These are phyloP conservation scores for Drosophila barbarae DNA, from an alignment of 2,888 invertebrate genomes.

Conservation along the genomic window DNA sequence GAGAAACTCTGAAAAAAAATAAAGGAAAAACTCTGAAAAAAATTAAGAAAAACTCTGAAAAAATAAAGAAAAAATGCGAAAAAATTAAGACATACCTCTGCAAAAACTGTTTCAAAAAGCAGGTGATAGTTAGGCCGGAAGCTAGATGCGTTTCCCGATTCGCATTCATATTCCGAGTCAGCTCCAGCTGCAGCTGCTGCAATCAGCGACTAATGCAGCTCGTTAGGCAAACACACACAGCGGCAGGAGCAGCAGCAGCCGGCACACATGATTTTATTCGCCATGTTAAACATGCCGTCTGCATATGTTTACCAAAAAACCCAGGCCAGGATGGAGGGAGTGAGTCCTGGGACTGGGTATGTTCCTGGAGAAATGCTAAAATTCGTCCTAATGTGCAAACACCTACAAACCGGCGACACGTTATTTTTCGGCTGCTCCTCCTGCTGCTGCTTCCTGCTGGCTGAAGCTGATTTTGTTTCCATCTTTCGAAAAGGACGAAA, in stretches of 20 bases:
- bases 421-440: conserved; percentile 46
- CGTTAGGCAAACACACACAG: conserved; percentile 67
- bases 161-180: conserved; percentile 4
- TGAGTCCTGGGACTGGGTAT: not conserved
- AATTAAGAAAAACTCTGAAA: not conserved
- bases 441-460: conserved; percentile 44
- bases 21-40: not conserved
- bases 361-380: conserved; percentile 6
- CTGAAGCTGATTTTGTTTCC: conserved; percentile 60
- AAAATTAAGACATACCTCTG: not conserved
- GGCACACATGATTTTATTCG: conserved; percentile 62
- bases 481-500: conserved; percentile 14
- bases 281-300: conserved; percentile 70
- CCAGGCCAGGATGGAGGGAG: not conserved
- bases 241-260: not conserved
- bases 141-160: conserved; percentile 16
- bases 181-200: conserved; percentile 43
- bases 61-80: not conserved
- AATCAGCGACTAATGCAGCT: conserved; percentile 72
- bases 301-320: conserved; percentile 63
- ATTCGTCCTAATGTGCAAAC: conserved; percentile 13
- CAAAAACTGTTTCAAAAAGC: not conserved
- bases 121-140: conserved; percentile 21
- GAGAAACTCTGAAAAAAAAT: not conserved
- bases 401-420: conserved; percentile 47